These are phyloP conservation scores for Clavelina lepadiformis DNA, from an alignment of 23 tunicate genomes.

Conservation along the genomic window DNA sequence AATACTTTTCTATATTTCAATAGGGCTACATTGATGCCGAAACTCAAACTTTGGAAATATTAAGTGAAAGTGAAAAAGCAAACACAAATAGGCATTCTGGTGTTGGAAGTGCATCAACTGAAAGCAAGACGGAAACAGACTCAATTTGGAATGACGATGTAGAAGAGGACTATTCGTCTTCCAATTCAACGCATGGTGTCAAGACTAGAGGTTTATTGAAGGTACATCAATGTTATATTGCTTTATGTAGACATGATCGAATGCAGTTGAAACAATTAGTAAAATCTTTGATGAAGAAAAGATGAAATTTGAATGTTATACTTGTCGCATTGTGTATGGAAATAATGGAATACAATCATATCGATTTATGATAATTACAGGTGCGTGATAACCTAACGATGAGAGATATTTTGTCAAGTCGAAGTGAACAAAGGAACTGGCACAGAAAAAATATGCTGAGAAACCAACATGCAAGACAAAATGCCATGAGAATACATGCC, in stretches of 20 bases:
- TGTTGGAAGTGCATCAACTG: neutral
- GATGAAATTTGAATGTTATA: neutral
- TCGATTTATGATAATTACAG: no score
- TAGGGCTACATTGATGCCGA: conserved; percentile 6
- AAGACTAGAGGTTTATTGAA: no score
- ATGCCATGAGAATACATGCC: conserved; percentile 44
- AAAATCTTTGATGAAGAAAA: conserved; percentile 24
- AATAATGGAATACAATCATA: no score
- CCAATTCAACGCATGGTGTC: no score
- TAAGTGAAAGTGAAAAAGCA: no score
- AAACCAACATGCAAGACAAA: conserved; percentile 11
- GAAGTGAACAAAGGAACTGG: conserved; percentile 46
- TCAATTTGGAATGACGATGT: no score
- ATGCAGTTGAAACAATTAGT: no score
- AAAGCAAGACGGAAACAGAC: neutral
- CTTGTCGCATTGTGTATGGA: neutral
- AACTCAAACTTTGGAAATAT: neutral
- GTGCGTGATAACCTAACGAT: conserved; percentile 24
- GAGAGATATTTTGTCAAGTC: conserved; percentile 22
- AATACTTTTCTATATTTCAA: no score
- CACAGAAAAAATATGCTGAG: conserved; percentile 14
- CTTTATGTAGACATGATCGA: no score
- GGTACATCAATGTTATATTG: no score
- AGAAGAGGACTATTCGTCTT: no score
- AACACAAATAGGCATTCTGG: no score